A percentile compares a stretch with the other conserved stretches of the same genome.
These are phyloP conservation scores for Hyposoter didymator DNA, from an alignment of 2,888 invertebrate species.

Conservation along the genomic window DNA sequence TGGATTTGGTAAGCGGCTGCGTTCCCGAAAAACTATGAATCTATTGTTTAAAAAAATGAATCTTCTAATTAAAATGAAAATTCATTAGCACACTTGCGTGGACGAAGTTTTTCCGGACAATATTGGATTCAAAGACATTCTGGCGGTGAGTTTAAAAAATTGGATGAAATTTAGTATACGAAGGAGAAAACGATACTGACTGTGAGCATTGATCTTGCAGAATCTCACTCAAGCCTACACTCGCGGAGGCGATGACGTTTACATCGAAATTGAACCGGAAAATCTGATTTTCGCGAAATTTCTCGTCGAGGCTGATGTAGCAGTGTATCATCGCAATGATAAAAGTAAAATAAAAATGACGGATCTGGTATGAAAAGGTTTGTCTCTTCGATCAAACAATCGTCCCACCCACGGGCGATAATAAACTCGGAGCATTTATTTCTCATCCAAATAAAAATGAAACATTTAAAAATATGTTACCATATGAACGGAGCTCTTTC, in stretches of 20 bases:
- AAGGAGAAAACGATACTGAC: conserved; percentile 7
- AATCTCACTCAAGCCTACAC: conserved; percentile 72
- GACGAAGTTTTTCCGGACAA: conserved; percentile 76
- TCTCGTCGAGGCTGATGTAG: conserved; percentile 77
- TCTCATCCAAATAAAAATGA: conserved; percentile 39
- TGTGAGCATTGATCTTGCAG: conserved; percentile 68
- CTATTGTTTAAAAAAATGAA: neutral
- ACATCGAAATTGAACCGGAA: conserved; percentile 73
- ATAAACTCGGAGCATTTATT: conserved; percentile 12
- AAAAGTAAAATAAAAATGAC: conserved; percentile 76
- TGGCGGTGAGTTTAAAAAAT: conserved; percentile 73
- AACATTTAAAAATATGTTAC: conserved; percentile 83
- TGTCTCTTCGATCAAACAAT: conserved; percentile 21
- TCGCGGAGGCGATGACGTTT: conserved; percentile 80
- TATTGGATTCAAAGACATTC: conserved; percentile 70
- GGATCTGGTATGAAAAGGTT: conserved; percentile 71
- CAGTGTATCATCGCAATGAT: conserved; percentile 77
- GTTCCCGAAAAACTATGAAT: neutral
- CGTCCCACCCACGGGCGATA: conserved; percentile 31
- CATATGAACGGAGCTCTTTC: conserved; percentile 97
- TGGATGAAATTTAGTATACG: neutral
- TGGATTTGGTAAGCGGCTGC: conserved; percentile 75
- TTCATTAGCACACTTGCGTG: conserved; percentile 73
- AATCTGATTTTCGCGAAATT: conserved; percentile 71
- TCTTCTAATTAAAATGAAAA: neutral